Base-by-base conservation (phyloP, 2,797 vertebrate species). In the Enteromius fasciolatus region DNA sequence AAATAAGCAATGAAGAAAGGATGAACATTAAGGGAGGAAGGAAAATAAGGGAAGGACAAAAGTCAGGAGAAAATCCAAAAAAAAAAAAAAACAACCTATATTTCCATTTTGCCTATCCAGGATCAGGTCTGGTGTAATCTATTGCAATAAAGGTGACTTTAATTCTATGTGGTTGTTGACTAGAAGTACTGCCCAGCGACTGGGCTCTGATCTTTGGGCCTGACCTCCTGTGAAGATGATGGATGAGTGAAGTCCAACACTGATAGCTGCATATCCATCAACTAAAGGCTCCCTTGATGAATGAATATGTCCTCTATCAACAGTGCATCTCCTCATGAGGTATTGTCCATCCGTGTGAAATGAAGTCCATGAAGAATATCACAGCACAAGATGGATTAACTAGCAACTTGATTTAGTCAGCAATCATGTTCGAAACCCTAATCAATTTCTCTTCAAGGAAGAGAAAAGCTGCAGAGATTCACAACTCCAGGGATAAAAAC, bases 271-370 rank as follows among this genome's bases (percentile, higher is more conserved):
- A 89, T 93, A 94, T 95, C 94, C 92, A 94, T 94, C 94, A 94
- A 87, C 85, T 76, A 90, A 90, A 91, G 88, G 88, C 84, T 81
- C 88, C 87, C 69, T 14, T 93, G 93, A 95, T 94, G 92, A 93
- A 95, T 94, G 93, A 92, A 92, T 88, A 91, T 90, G 92, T 93
- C 93, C 92, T 93, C 92, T 93, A 94, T 94, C 93, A 92, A 89
- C 88, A 89, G 90, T 92, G 92, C 93, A 93, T 94, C 93, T 93
- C 92, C 92, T 91, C 90, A 94, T 91, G 90, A 90, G 93, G 92
- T 92, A 92, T 93, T 76, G 72, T 82, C 67, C 69, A 76, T 50
- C 68, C 90, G 90, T 91, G 90, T 86, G 87, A 89, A 91, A 87
- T 91, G 88, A 91, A 91, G 87, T 82, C 82, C 89, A 92, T 93